Base-by-base conservation (phyloP, 2,797 vertebrate species). In the Tenualosa ilisha region DNA sequence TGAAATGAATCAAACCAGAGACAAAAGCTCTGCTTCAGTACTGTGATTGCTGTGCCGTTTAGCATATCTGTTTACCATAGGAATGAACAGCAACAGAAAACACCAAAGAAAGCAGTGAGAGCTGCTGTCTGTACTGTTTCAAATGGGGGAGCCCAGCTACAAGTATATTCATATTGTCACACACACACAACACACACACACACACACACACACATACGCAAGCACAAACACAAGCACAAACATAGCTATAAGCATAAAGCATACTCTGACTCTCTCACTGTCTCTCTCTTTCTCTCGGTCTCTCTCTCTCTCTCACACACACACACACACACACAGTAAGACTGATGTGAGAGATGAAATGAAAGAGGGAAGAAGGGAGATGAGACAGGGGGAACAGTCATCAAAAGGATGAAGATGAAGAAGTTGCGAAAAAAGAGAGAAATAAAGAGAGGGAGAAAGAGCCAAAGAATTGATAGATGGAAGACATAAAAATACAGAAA, bases 351-450 rank as follows among this genome's bases (percentile, higher is more conserved):
- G 51, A 53, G 12, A 51, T 81, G 79, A 81, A 86, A 56, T 84
- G 85, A 88, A 83, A 43, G 85, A 86, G 85, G 92, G 89, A 83
- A 88, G n/a, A 11, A 83, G 40, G 13, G 81, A 88, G 89, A 89
- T 83, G 51, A 53, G 13, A 53, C 51, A 3, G 2, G 51, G 13
- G 12, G 15, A 53, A 11, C 50, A 53, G 51, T 53, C 12, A 53
- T 53, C 51, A 2, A 53, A 15, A 53, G 9, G 50, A 51, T 51
- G 50, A 51, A 51, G 50, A 51, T 51, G 51, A 53, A 53, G 3
- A 3, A 53, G 51, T 0, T 13, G 12, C 12, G 15, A 3, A 53
- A 3, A 53, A 15, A 53, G 51, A 53, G 15, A 53, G 3, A 3
- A 53, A 53, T 3, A 15, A 53, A 56, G 86, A 87, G 85, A 89